Conservation (phyloP, 2,888 invertebrate genomes). For the Nasonia oneida region DNA sequence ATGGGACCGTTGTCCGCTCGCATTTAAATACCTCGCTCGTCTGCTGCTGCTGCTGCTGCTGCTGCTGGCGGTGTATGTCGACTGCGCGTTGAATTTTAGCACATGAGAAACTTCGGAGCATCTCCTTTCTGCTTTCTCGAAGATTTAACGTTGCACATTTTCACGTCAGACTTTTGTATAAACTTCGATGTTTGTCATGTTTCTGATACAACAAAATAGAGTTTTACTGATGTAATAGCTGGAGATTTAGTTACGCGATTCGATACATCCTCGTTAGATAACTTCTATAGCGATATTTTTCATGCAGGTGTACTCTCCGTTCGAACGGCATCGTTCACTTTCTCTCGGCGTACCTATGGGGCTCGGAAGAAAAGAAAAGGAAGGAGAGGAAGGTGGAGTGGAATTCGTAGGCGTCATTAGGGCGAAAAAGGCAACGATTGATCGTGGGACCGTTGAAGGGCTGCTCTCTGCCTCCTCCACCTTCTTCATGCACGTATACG, state of each 20-base stretch:
- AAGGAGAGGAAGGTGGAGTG: neutral
- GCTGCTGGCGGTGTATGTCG: neutral
- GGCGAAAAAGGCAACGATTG: constrained; percentile 39
- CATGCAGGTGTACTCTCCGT: constrained; percentile 24
- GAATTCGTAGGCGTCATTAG: constrained; percentile 38
- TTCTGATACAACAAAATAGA: too few relatives aligned
- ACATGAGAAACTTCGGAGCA: neutral
- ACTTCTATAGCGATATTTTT: neutral
- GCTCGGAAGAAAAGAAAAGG: neutral
- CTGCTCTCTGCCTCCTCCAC: neutral
- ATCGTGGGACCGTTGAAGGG: constrained; percentile 28
- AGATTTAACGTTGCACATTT: neutral
- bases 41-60: neutral
- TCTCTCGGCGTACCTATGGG: neutral
- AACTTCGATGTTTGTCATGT: too few relatives aligned
- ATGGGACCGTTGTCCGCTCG: constrained; percentile 33
- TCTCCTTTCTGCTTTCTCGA: constrained; percentile 29
- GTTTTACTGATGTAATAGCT: too few relatives aligned
- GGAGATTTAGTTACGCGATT: too few relatives aligned
- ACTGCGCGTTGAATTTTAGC: constrained; percentile 19
- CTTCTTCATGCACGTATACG: neutral
- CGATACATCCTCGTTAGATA: constrained; percentile 10
- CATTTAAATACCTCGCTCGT: constrained; percentile 51
- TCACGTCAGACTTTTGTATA: too few relatives aligned
- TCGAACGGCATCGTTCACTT: constrained; percentile 20